Evolutionary conservation across 2,113 vertebrate species (phyloP).

Genomic region (Sialia sialis): DNA sequence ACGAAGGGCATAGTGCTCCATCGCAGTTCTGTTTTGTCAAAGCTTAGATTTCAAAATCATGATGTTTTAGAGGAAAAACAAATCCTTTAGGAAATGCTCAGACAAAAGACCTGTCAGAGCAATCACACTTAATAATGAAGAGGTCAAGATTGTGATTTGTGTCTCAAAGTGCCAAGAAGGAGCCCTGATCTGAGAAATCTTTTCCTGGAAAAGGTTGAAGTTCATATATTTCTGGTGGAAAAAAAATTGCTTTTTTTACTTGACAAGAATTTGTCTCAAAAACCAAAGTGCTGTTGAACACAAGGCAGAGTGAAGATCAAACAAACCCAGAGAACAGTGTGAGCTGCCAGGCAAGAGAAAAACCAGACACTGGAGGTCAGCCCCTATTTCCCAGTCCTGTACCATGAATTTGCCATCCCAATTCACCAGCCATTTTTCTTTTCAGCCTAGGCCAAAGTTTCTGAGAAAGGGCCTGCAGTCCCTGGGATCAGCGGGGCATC

Average conservation of each 20-base stretch:
- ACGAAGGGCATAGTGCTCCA: accelerated
- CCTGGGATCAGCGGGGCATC: not conserved
- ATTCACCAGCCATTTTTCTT: not conserved
- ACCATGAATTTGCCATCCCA: not conserved
- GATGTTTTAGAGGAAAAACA: not conserved
- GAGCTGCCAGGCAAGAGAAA: not conserved
- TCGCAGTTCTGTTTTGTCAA: not conserved
- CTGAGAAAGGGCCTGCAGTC: not conserved
- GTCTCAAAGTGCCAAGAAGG: not conserved
- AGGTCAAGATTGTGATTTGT: not conserved
- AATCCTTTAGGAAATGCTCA: not conserved
- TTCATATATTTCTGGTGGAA: not conserved
- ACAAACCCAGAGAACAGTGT: not conserved
- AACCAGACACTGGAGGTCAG: not conserved
- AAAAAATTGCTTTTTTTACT: not conserved
- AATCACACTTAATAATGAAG: not conserved
- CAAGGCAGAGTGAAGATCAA: not conserved
- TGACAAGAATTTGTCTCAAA: not conserved
- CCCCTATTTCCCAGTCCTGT: accelerated
- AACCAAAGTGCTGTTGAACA: not conserved
- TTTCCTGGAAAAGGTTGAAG: not conserved
- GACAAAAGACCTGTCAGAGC: not conserved
- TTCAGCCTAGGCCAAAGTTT: not conserved
- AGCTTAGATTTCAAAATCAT: not conserved
- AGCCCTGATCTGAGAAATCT: not conserved